phyloP scores from a whole-genome alignment of 2,113 vertebrate genomes.

The Sprattus sprattus region DNA sequence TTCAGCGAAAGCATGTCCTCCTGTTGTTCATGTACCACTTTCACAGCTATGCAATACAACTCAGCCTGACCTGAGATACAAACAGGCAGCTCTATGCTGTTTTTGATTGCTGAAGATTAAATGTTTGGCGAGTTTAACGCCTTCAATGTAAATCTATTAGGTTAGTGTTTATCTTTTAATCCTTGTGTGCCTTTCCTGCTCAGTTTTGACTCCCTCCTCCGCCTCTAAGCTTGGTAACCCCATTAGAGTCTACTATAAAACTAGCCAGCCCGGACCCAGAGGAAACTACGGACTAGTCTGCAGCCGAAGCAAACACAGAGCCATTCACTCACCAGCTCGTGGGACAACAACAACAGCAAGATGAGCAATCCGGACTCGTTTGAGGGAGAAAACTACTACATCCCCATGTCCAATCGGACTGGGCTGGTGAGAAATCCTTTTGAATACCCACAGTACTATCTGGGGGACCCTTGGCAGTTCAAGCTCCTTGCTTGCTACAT shows the following conservation, averaged over 20 bases:
- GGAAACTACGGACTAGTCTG: neutral
- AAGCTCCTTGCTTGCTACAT: slow-evolving; percentile 63
- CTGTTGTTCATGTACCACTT: too few relatives aligned
- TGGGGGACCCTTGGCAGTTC: slow-evolving; percentile 68
- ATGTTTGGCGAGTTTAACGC: slow-evolving; percentile 23
- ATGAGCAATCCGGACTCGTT: slow-evolving; percentile 69
- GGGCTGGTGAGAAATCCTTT: slow-evolving; percentile 69
- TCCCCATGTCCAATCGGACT: slow-evolving; percentile 71
- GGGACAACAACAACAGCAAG: neutral
- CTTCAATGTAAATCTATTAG: slow-evolving; percentile 16
- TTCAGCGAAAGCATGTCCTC: too few relatives aligned
- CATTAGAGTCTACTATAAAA: slow-evolving; percentile 38
- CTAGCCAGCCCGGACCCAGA: neutral
- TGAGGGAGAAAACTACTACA: slow-evolving; percentile 71
- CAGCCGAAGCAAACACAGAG: neutral
- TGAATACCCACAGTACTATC: slow-evolving; percentile 70
- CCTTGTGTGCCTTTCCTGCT: slow-evolving; percentile 32
- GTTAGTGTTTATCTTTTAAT: slow-evolving; percentile 34
- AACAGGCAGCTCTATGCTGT: too few relatives aligned
- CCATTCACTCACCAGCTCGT: neutral
- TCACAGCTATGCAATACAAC: too few relatives aligned
- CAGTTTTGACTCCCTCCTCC: slow-evolving; percentile 28
- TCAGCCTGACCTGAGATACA: too few relatives aligned
- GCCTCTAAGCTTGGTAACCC: slow-evolving; percentile 34
- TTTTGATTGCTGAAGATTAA: too few relatives aligned